These are phyloP conservation scores for Streblospio benedicti DNA, from an alignment of 1,140 invertebrate genomes.

Conservation along the genomic window DNA sequence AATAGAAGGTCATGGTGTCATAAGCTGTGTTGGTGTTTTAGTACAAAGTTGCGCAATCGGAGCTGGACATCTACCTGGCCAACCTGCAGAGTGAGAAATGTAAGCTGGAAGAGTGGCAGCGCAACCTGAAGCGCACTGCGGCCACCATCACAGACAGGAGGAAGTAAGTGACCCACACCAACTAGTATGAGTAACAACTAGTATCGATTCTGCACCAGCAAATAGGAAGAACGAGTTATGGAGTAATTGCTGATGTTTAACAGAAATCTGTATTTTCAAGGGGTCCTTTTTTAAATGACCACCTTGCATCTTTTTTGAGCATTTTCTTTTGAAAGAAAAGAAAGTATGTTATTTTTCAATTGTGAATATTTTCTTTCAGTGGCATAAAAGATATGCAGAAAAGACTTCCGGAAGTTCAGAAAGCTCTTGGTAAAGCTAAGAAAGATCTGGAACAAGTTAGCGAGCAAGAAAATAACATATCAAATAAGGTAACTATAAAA, in stretches of 20 bases:
- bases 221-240: too few species aligned
- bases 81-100: conserved; percentile 65
- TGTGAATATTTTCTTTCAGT: conserved; percentile 19
- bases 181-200: too few species aligned
- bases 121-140: conserved; percentile 36
- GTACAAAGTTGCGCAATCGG: conserved; percentile 67
- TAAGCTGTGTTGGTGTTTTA: too few species aligned
- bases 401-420: conserved; percentile 34
- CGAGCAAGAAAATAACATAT: conserved; percentile 24
- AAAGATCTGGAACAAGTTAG: conserved; percentile 26
- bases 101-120: conserved; percentile 60
- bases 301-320: too few species aligned
- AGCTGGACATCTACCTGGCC: conserved; percentile 71
- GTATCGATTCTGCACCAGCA: too few species aligned
- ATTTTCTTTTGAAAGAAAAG: too few species aligned
- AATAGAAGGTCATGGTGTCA: too few species aligned
- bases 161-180: too few species aligned
- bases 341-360: neutral
- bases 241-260: too few species aligned
- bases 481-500: too few species aligned
- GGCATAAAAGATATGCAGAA: conserved; percentile 28
- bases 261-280: neutral
- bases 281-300: too few species aligned
- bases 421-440: conserved; percentile 27
- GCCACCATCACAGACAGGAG: conserved; percentile 32